Evolutionary conservation across 1,140 invertebrate genomes (phyloP), one percentile per base, ranked within the genome.

Genomic region (Drosophila repleta): DNA sequence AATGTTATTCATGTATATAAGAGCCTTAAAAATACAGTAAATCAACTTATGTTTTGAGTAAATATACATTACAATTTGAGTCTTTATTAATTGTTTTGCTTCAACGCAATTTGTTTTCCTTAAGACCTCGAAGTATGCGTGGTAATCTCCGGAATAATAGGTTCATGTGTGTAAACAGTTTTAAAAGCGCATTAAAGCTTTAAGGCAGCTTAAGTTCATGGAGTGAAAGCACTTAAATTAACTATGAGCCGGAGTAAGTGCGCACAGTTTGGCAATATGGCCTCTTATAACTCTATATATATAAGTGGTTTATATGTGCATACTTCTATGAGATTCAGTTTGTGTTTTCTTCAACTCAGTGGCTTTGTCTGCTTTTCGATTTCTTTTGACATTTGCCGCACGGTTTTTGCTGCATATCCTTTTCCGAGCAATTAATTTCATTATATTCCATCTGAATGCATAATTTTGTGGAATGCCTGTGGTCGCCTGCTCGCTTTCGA

Each of bases 401-500:
- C 43, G 18, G 7, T 18, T 39, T 78, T 65, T 61, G 17, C 68
- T 26, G 52, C 79, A 58, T 63, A 60, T 75, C 58, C 72, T 76
- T 84, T 87, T 72, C 64, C 68, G 46, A 68, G 64, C 79, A 76
- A 87, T 88, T 82, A 88, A 88, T 87, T 87, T 72, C 64, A 82
- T 82, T 82, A 87, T 78, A 78, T 88, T 79, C 75, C 61, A 66
- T 63, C 56, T 69, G 58, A 61, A 58, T 67, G 68, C 81, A 78
- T 83, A 84, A 84, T 84, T 67, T 70, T 21, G 55, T 49, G 51
- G 45, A 79, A 67, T 64, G 56, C 52, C 70, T 67, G 74, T 51
- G 79, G 56, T 64, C 61, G 37, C 61, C 57, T 37, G 37, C 8
- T 17, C 32, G 32, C 26, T 64, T 62, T 62, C 61, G 58, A 78